Conservation (phyloP, 2,888 invertebrate genomes). For the Euclidia mi region DNA sequence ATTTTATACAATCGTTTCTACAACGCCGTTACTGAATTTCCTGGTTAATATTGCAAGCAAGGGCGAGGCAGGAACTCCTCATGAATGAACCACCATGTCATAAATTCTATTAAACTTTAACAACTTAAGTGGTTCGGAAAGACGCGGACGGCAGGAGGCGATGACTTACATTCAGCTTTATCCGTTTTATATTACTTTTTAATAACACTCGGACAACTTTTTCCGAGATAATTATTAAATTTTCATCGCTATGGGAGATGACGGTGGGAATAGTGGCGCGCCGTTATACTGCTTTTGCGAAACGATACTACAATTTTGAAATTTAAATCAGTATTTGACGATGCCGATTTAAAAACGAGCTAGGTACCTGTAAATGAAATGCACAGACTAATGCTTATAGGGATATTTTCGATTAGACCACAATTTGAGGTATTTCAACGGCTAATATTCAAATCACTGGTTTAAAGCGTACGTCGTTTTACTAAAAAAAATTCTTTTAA, state of each 20-base stretch:
- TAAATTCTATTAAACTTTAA: constrained; percentile 39
- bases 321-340: too few species aligned
- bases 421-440: too few species aligned
- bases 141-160: constrained; percentile 19
- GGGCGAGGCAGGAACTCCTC: not conserved
- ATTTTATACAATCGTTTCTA: not conserved
- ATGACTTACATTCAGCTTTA: constrained; percentile 25
- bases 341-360: too few species aligned
- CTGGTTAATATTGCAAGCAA: constrained; percentile 7
- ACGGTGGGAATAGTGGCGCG: constrained; percentile 14
- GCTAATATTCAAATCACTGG: too few species aligned
- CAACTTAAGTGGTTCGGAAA: constrained; percentile 31
- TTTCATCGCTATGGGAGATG: constrained; percentile 16
- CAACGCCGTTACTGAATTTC: not conserved
- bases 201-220: constrained; percentile 20
- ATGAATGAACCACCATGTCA: constrained; percentile 27
- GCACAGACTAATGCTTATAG: too few species aligned
- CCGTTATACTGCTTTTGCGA: not conserved
- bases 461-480: too few species aligned
- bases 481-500: too few species aligned
- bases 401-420: too few species aligned
- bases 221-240: constrained; percentile 24
- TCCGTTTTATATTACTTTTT: constrained; percentile 44
- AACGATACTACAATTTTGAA: not conserved
- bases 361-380: too few species aligned